A percentile compares a stretch with the other conserved stretches of the same genome.
phyloP scores from a whole-genome alignment of 2,797 vertebrate genomes.

The Eupleurogrammus muticus region DNA sequence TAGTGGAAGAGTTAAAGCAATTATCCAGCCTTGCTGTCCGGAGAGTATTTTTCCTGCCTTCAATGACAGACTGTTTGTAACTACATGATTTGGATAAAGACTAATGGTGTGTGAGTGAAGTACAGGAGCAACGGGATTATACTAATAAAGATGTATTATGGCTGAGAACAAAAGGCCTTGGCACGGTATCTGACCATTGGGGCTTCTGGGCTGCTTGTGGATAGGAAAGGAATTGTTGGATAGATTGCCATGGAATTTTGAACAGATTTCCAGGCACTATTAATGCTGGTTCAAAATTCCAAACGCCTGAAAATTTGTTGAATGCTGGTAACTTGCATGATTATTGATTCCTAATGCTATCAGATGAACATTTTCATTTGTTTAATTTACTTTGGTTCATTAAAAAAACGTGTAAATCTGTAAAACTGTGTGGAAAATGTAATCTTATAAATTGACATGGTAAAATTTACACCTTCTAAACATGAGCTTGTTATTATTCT shows the following conservation, averaged over 20 bases:
- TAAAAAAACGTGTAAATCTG: background rate
- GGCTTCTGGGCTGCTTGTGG: constrained; percentile 61
- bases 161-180: constrained; percentile 77
- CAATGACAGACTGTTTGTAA: constrained; percentile 77
- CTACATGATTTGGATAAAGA: constrained; percentile 83
- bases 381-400: background rate
- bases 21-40: constrained; percentile 70
- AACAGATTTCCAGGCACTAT: background rate
- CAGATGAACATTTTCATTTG: background rate
- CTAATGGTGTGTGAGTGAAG: constrained; percentile 82
- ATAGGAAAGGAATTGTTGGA: constrained; percentile 31
- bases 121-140: constrained; percentile 75
- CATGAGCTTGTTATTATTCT: background rate
- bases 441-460: background rate
- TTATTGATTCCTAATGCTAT: background rate
- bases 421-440: too few relatives aligned
- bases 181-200: constrained; percentile 69
- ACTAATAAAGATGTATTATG: constrained; percentile 85
- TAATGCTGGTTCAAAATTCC: too few relatives aligned
- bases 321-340: background rate
- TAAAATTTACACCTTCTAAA: background rate
- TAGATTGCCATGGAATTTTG: background rate
- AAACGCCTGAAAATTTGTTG: background rate
- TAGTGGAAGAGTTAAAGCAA: constrained; percentile 76
- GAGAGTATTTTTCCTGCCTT: constrained; percentile 74